Evolutionary conservation across 2,888 invertebrate genomes (phyloP).

Genomic region (Spialia ferax): DNA sequence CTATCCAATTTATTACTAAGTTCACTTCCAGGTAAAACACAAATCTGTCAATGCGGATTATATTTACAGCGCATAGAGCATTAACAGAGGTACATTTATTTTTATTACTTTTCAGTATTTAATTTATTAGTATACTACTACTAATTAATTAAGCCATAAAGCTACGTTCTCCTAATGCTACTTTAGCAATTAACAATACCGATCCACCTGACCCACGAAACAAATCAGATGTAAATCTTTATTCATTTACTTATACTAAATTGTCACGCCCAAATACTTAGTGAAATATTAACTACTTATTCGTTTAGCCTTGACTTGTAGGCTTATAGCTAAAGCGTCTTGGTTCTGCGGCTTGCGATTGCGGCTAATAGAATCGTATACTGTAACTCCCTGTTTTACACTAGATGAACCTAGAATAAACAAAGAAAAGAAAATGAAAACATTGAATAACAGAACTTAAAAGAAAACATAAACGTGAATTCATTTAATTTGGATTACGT

Average conservation of each 20-base stretch:
- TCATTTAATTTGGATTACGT: neutral
- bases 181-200: neutral
- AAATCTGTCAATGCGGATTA: constrained; percentile 45
- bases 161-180: neutral
- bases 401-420: too few species aligned
- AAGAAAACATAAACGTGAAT: neutral
- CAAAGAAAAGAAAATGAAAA: too few species aligned
- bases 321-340: neutral
- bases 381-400: too few species aligned
- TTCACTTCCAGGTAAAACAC: constrained; percentile 41
- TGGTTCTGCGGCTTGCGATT: constrained; percentile 1
- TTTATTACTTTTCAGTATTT: neutral
- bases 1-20: constrained; percentile 43
- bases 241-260: constrained; percentile 23
- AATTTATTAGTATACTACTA: neutral
- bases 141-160: neutral
- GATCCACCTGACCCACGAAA: constrained; percentile 1
- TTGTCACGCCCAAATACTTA: constrained; percentile 28
- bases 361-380: neutral
- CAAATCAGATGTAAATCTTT: constrained; percentile 19
- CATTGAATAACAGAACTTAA: too few species aligned
- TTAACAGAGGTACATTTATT: neutral
- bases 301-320: constrained; percentile 22
- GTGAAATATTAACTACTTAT: neutral
- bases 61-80: constrained; percentile 36